Evolutionary conservation across 2,797 vertebrate genomes (phyloP).

Genomic region (Alca torda): DNA sequence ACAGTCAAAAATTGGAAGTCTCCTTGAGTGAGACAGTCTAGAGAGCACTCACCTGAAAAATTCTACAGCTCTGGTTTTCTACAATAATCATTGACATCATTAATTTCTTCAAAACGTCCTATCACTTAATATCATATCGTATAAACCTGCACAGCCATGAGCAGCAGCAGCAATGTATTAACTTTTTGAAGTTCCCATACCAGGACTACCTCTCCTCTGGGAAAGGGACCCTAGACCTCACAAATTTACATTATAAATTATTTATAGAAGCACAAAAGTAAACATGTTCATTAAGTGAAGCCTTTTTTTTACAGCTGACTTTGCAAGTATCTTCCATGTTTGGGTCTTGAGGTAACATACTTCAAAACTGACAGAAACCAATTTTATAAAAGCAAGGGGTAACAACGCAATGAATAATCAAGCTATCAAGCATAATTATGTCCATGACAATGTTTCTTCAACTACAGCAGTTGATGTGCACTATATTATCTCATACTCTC

Average conservation of each 20-base stretch:
- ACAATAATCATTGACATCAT: not conserved
- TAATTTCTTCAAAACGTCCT: not conserved
- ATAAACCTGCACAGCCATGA: not conserved
- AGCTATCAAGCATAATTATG: not conserved
- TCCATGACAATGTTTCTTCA: not conserved
- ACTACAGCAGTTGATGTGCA: not conserved
- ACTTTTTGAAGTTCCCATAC: not conserved
- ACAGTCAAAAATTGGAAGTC: not conserved
- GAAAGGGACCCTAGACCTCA: not conserved
- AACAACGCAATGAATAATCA: slow-evolving; percentile 1
- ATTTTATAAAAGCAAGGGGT: slow-evolving; percentile 1
- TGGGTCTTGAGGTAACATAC: not conserved
- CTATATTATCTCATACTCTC: not conserved
- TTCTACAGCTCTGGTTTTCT: not conserved
- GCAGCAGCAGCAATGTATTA: not conserved
- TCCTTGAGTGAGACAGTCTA: not conserved
- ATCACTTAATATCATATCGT: not conserved
- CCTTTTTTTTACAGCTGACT: not conserved
- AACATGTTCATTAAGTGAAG: not conserved
- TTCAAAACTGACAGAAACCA: not conserved
- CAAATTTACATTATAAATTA: not conserved
- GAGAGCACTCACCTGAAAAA: not conserved
- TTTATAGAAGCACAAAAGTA: not conserved
- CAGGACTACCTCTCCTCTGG: not conserved
- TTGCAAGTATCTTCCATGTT: not conserved